Percentiles rank a stretch among this genome's conserved stretches.
These are phyloP conservation scores for Cheilosia variabilis DNA, from an alignment of 2,888 invertebrate species.

Conservation along the genomic window DNA sequence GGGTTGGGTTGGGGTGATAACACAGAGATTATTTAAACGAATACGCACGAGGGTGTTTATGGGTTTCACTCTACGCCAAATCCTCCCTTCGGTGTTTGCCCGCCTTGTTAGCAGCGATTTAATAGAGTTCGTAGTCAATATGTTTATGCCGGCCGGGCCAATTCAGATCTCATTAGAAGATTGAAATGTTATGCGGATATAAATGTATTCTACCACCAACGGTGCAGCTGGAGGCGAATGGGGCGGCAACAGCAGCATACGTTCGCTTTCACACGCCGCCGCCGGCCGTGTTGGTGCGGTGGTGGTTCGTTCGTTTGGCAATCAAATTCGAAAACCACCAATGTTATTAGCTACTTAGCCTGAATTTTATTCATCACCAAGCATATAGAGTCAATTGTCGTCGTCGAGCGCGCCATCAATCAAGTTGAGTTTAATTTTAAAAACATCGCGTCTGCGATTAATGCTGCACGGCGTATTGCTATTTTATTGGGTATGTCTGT, in stretches of 20 bases:
- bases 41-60: conserved; percentile 50
- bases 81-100: conserved; percentile 36
- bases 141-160: conserved; percentile 63
- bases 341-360: conserved; percentile 70
- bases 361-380: conserved; percentile 69
- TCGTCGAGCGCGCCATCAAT: conserved; percentile 73
- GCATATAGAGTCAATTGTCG: conserved; percentile 54
- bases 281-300: conserved; percentile 22
- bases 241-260: conserved; percentile 60
- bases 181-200: conserved; percentile 71
- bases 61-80: conserved; percentile 15
- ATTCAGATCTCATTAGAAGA: conserved; percentile 74
- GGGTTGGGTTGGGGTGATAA: conserved; percentile 38
- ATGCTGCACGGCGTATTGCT: conserved; percentile 23
- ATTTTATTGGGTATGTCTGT: too few relatives aligned
- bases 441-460: conserved; percentile 53
- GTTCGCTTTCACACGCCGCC: conserved; percentile 67
- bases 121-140: conserved; percentile 58
- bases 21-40: conserved; percentile 45
- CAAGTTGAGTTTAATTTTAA: conserved; percentile 74
- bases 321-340: conserved; percentile 75
- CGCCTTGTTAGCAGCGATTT: conserved; percentile 67
- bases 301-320: conserved; percentile 13
- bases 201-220: conserved; percentile 72
- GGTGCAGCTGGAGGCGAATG: conserved; percentile 15